A percentile compares a stretch with the other conserved stretches of the same genome.
phyloP scores from a whole-genome alignment of 2,797 vertebrate genomes.

The Merluccius polli region DNA sequence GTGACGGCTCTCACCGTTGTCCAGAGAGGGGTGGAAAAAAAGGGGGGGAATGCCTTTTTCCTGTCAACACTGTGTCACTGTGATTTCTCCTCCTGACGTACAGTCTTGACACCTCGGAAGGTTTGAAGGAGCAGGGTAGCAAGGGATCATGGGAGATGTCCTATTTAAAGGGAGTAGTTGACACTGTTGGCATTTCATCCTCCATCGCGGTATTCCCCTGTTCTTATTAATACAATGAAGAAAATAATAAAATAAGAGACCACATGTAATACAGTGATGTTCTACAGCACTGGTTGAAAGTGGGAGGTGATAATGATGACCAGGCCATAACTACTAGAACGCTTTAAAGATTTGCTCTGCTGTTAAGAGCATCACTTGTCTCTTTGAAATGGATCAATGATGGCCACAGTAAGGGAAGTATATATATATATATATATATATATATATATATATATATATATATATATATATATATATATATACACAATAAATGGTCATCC shows the following conservation, averaged over 20 bases:
- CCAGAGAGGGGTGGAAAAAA: slow-evolving; percentile 66
- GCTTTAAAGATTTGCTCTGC: neutral
- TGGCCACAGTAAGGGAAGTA: neutral
- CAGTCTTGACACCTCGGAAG: slow-evolving; percentile 80
- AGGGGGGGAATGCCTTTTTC: slow-evolving; percentile 78
- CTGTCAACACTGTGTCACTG: slow-evolving; percentile 90
- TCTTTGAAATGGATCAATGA: neutral
- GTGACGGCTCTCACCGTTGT: slow-evolving; percentile 84
- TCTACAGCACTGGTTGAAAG: slow-evolving; percentile 26
- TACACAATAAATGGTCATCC: too few relatives aligned
- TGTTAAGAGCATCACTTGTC: neutral
- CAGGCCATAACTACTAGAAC: neutral
- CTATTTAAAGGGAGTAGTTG: slow-evolving; percentile 76
- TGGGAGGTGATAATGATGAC: neutral
- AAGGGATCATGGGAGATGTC: slow-evolving; percentile 76
- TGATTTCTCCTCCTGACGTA: slow-evolving; percentile 76
- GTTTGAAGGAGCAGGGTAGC: slow-evolving; percentile 68
- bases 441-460: too few relatives aligned
- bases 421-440: neutral
- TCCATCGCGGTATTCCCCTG: slow-evolving; percentile 63
- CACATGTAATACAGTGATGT: slow-evolving; percentile 51
- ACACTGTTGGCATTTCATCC: slow-evolving; percentile 83
- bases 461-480: too few relatives aligned
- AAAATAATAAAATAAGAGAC: slow-evolving; percentile 46
- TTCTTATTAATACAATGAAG: slow-evolving; percentile 55